These are phyloP conservation scores for Alouatta palliata DNA, from an alignment of 2,113 vertebrate genomes.

Conservation along the genomic window DNA sequence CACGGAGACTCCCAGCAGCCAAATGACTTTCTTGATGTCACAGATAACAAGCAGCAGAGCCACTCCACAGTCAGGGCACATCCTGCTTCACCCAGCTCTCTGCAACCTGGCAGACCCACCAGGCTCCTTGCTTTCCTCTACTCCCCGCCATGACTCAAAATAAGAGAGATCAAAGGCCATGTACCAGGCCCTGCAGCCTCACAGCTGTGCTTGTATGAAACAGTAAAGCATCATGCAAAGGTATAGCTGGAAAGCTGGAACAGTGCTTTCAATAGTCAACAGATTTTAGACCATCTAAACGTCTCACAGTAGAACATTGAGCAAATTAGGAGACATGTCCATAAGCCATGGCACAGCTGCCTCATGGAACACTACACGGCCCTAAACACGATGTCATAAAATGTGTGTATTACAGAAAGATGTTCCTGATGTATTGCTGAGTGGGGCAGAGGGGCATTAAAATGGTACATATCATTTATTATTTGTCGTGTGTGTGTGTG, in stretches of 20 bases:
- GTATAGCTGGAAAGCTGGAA: background rate
- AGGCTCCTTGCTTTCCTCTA: background rate
- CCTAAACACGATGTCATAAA: background rate
- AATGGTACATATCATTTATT: background rate
- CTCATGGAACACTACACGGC: background rate
- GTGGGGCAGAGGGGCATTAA: background rate
- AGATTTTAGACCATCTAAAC: background rate
- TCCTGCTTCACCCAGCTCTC: background rate
- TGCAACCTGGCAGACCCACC: background rate
- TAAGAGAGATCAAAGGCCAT: background rate
- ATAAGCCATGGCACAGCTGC: background rate
- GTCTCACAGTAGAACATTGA: background rate
- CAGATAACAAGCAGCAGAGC: background rate
- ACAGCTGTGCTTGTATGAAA: background rate
- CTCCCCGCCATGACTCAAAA: background rate
- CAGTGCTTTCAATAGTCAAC: background rate
- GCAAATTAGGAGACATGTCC: background rate
- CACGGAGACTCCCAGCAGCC: background rate
- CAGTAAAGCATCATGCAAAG: background rate
- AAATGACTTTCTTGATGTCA: background rate
- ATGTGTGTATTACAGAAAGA: background rate
- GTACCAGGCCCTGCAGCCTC: background rate
- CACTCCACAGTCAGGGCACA: background rate
- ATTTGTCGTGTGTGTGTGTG: accelerated
- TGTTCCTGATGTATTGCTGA: background rate